Conservation (phyloP, 1,140 invertebrate genomes). For the Calycopis cecrops region DNA sequence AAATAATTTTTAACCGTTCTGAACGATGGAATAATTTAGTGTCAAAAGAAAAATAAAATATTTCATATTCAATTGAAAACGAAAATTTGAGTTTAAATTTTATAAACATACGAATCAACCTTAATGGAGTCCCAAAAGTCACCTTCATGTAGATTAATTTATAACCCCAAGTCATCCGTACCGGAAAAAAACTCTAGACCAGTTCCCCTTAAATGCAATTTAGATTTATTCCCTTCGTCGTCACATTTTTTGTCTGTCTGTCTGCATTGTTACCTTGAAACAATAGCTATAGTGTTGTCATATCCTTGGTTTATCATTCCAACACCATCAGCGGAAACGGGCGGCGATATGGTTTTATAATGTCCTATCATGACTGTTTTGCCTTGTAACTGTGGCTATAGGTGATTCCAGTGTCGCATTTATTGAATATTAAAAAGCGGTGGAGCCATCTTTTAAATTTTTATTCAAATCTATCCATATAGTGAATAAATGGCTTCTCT, state of each 20-base stretch:
- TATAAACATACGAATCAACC: no score
- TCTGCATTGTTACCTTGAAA: constrained; percentile 60
- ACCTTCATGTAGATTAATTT: no score
- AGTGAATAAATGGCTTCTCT: no score
- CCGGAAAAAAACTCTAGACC: constrained; percentile 30
- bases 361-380: constrained; percentile 60
- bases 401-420: constrained; percentile 4
- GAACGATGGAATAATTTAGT: no score
- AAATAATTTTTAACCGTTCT: no score
- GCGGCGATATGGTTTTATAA: constrained; percentile 66
- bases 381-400: constrained; percentile 39
- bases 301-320: constrained; percentile 70
- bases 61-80: no score
- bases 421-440: constrained; percentile 9
- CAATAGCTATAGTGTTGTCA: constrained; percentile 61
- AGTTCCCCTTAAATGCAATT: constrained; percentile 56
- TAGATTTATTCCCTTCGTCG: constrained; percentile 63
- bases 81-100: no score
- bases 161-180: no score
- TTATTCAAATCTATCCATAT: not conserved
- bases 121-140: no score
- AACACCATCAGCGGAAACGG: constrained; percentile 66
- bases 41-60: no score
- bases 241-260: constrained; percentile 58
- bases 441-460: constrained; percentile 10